These are phyloP conservation scores for Geotrypetes seraphini DNA, from an alignment of 2,797 vertebrate genomes.

Conservation along the genomic window DNA sequence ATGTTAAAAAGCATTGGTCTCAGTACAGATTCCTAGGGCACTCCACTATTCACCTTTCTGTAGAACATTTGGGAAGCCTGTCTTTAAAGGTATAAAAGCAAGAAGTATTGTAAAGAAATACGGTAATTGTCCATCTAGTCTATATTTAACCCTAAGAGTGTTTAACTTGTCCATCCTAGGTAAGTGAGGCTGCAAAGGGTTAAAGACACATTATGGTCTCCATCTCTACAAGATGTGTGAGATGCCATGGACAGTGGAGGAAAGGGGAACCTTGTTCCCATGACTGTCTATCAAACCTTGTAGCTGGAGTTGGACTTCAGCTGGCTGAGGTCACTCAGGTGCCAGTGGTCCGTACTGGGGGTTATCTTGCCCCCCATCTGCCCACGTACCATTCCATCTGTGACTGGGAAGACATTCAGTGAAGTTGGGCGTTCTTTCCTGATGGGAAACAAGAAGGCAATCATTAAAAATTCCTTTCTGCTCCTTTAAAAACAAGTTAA, in stretches of 20 bases:
- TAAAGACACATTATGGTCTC: conserved; percentile 21
- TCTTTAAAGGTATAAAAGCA: no score
- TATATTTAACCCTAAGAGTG: no score
- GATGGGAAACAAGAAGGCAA: conserved; percentile 46
- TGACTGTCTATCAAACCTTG: conserved; percentile 78
- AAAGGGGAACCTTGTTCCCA: conserved; percentile 27
- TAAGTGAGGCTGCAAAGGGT: conserved; percentile 34
- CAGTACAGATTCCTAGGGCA: no score
- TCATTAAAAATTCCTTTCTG: no score
- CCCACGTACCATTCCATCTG: conserved; percentile 95
- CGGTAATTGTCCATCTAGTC: no score
- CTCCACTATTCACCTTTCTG: no score
- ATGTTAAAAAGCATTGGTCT: no score
- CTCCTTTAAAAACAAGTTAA: conserved; percentile 15
- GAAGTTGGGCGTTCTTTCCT: conserved; percentile 92
- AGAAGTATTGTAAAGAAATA: no score
- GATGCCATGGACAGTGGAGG: conserved; percentile 8
- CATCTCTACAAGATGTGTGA: conserved; percentile 10
- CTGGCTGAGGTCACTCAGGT: conserved; percentile 84
- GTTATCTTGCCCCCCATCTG: conserved; percentile 83
- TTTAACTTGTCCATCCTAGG: not conserved
- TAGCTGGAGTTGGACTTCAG: conserved; percentile 81
- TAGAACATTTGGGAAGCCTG: no score
- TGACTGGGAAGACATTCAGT: conserved; percentile 83
- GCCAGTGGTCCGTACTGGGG: conserved; percentile 87